Evolutionary conservation across 2,113 vertebrate genomes (phyloP).

Genomic region (Donacobius atricapilla): DNA sequence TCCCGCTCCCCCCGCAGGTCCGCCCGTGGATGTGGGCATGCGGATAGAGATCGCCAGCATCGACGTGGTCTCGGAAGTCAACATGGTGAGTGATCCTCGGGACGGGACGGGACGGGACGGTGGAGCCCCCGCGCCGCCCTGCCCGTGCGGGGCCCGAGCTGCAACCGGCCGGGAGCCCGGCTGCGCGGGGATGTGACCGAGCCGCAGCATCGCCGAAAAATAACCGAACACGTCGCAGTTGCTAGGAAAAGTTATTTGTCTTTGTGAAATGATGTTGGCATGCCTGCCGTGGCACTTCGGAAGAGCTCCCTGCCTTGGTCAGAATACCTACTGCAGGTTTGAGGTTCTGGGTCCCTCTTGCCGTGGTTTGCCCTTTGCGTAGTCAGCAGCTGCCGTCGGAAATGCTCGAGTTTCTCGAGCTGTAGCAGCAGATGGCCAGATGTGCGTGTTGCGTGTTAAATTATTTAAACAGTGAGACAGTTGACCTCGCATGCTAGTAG

Average conservation of each 20-base stretch:
- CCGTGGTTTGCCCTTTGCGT: not conserved
- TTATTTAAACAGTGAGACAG: not conserved
- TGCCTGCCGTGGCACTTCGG: not conserved
- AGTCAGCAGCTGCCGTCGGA: not conserved
- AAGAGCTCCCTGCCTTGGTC: not conserved
- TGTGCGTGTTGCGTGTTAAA: not conserved
- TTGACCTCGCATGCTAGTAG: not conserved
- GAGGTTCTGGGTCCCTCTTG: not conserved
- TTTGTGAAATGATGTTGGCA: fast-evolving
- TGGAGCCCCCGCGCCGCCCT: not conserved
- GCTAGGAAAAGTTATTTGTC: not conserved
- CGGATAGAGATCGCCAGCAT: constrained; percentile 91
- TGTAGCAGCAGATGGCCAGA: not conserved
- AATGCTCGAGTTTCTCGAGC: not conserved
- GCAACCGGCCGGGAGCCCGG: not conserved
- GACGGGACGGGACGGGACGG: not conserved
- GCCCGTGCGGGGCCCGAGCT: not conserved
- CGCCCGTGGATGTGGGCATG: constrained; percentile 92
- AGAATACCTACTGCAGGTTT: not conserved
- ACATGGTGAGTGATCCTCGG: constrained; percentile 86
- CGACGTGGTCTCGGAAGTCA: constrained; percentile 94
- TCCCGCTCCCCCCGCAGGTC: constrained; percentile 71
- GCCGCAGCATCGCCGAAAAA: fast-evolving
- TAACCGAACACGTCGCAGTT: not conserved
- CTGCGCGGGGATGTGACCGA: not conserved